phyloP scores from a whole-genome alignment of 2,797 vertebrate genomes.

The Sciurus carolinensis region DNA sequence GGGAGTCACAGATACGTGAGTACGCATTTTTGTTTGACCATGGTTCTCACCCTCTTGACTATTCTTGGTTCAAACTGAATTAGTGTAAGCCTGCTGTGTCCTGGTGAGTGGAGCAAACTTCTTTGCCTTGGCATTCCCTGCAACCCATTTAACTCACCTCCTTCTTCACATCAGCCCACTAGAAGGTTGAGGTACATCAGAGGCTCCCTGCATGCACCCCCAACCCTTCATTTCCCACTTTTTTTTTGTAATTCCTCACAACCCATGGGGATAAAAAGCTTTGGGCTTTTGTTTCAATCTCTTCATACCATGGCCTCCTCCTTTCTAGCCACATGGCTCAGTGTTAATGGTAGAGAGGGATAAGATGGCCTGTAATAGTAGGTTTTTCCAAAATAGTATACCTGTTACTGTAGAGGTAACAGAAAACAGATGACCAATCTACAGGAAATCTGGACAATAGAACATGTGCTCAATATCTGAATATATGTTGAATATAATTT shows the following conservation, averaged over 20 bases:
- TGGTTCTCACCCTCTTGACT: not conserved
- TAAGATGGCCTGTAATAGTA: not conserved
- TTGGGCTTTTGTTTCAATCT: not conserved
- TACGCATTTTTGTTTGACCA: not conserved
- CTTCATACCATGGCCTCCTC: not conserved
- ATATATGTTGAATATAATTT: not conserved
- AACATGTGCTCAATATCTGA: not conserved
- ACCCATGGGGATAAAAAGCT: not conserved
- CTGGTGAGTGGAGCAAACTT: not conserved
- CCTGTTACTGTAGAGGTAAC: not conserved
- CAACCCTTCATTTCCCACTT: not conserved
- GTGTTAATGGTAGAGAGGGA: not conserved
- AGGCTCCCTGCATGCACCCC: not conserved
- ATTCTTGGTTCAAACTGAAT: not conserved
- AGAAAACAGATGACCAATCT: not conserved
- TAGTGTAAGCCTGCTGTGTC: not conserved
- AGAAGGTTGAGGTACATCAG: not conserved
- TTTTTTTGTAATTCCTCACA: not conserved
- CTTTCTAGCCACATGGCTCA: not conserved
- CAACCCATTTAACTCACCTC: not conserved
- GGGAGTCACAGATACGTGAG: not conserved
- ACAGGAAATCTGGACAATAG: not conserved
- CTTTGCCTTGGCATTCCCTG: not conserved
- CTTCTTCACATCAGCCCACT: not conserved
- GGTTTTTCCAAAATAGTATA: not conserved